Evolutionary conservation across 2,113 vertebrate species (phyloP).

Genomic region (Campylomormyrus numenius): DNA sequence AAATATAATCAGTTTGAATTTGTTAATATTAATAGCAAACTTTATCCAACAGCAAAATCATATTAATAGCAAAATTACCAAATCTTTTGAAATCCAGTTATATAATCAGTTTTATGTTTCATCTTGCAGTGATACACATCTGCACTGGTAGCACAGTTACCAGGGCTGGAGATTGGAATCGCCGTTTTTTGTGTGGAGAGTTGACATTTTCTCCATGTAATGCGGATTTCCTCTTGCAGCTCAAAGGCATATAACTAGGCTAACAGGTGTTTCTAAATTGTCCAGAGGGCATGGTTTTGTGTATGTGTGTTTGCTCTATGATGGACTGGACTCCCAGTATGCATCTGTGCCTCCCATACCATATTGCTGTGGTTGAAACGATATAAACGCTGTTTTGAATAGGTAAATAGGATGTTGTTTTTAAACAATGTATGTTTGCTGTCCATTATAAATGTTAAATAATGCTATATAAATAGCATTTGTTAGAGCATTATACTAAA

Average conservation of each 20-base stretch:
- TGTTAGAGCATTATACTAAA: background rate
- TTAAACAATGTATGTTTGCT: background rate
- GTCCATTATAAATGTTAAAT: background rate
- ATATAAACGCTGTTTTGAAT: background rate
- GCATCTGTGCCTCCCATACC: background rate
- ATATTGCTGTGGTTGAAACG: background rate
- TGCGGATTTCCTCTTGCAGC: background rate
- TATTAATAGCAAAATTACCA: background rate
- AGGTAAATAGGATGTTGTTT: background rate
- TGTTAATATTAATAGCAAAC: background rate
- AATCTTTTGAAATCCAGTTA: background rate
- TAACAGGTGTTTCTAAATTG: background rate
- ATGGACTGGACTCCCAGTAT: background rate
- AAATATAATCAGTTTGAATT: background rate
- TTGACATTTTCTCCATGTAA: background rate
- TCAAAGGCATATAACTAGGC: background rate
- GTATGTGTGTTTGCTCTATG: background rate
- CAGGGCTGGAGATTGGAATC: background rate
- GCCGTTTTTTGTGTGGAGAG: background rate
- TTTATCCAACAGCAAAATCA: background rate
- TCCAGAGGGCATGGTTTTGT: background rate
- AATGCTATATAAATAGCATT: background rate
- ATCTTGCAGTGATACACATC: background rate
- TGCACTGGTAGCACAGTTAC: background rate
- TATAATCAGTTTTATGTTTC: background rate